Conservation (phyloP, 1,140 invertebrate species). For the Bombus affinis region DNA sequence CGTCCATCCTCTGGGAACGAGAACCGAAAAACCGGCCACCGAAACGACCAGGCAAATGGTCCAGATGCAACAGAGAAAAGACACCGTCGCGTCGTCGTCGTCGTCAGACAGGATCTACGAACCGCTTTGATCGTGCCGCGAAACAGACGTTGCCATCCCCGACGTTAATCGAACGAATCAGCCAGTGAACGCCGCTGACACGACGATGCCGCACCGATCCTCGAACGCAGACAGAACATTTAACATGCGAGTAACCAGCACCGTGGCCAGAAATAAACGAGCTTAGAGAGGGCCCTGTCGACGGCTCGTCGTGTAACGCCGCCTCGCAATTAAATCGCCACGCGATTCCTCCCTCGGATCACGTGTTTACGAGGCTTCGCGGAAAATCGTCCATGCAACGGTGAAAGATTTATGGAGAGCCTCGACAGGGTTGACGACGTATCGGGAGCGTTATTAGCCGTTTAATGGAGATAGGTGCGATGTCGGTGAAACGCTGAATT, state of each 20-base stretch:
- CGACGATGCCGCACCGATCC: background rate
- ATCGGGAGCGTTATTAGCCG: background rate
- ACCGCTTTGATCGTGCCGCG: constrained; percentile 41
- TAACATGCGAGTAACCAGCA: constrained; percentile 35
- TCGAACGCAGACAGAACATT: constrained; percentile 14
- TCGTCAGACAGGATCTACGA: background rate
- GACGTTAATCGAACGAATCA: constrained; percentile 51
- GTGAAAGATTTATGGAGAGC: background rate
- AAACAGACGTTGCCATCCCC: constrained; percentile 14
- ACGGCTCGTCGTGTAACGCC: background rate
- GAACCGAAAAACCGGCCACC: background rate
- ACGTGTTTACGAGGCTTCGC: background rate
- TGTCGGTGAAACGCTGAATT: background rate
- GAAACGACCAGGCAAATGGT: constrained; percentile 5
- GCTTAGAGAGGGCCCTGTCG: background rate
- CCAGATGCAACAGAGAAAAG: background rate
- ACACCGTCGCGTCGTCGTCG: too few relatives aligned
- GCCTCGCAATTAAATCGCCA: constrained; percentile 6
- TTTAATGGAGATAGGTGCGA: background rate
- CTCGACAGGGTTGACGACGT: background rate
- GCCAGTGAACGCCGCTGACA: too few relatives aligned
- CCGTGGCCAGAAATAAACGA: constrained; percentile 23
- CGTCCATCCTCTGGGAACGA: constrained; percentile 9
- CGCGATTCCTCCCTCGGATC: background rate
- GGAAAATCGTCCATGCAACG: background rate